These are phyloP conservation scores for Eulemur coronatus DNA, from an alignment of 2,797 vertebrate species.

Conservation along the genomic window DNA sequence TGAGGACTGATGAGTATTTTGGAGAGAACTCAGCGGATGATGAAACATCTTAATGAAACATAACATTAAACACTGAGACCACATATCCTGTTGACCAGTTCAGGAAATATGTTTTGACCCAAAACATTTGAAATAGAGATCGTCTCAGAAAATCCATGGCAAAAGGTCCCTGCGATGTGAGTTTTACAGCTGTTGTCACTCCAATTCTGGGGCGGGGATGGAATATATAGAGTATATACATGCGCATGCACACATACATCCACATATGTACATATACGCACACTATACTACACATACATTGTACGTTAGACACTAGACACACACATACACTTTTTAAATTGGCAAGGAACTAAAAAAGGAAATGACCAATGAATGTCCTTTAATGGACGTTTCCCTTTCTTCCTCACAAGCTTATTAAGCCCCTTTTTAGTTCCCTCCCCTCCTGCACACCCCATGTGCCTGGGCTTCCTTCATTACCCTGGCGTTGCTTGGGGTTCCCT, in stretches of 20 bases:
- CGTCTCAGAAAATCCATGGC: not conserved
- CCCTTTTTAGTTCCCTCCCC: not conserved
- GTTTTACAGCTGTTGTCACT: not conserved
- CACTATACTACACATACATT: not conserved
- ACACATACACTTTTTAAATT: not conserved
- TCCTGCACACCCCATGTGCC: not conserved
- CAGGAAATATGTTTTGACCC: constrained; percentile 18
- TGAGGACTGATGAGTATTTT: not conserved
- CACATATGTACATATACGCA: not conserved
- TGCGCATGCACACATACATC: fast-evolving
- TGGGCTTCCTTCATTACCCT: not conserved
- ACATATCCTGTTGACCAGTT: not conserved
- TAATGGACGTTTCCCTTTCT: not conserved
- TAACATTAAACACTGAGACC: not conserved
- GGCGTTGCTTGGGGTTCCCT: not conserved
- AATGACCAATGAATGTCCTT: not conserved
- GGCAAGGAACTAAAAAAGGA: not conserved
- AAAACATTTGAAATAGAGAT: constrained; percentile 20
- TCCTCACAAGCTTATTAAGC: not conserved
- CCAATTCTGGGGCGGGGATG: not conserved
- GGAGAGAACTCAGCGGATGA: not conserved
- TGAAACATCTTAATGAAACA: not conserved
- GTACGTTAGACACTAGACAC: not conserved
- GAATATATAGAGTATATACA: not conserved
- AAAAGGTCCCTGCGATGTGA: not conserved